Base-by-base conservation (phyloP, 2,797 vertebrate genomes). In the Epinephelus awoara region DNA sequence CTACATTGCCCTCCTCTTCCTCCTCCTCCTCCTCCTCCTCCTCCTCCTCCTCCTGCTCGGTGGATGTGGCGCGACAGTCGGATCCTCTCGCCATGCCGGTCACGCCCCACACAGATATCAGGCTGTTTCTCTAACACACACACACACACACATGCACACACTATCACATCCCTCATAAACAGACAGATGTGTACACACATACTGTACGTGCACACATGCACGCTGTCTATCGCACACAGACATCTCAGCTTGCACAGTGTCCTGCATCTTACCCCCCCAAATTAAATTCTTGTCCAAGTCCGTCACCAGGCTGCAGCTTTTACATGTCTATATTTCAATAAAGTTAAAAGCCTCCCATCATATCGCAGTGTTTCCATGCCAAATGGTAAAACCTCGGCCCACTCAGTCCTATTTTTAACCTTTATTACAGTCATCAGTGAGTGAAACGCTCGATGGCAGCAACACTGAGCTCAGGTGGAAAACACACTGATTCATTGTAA, bases 51-150 rank as follows among this genome's bases (percentile, higher is more conserved):
- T 77, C 72, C 86, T 27, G 58, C 79, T 85, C 34, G 14, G 75
- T 78, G 82, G 88, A 85, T 85, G 70, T 3, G 81, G 79, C 89
- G 84, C 86, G 82, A 89, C 91, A 85, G 88, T 87, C 75, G 40
- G 77, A 90, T 92, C 88, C 83, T 80, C 84, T 94, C 89, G 44
- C 92, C 87, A 94, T 94, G 91, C 91, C 34, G 75, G 93, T 94
- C 93, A 95, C 93, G 89, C 93, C 93, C 91, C 91, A 91, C 85
- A 72, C 79, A 88, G 85, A 91, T 88, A 89, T 88, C 79, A 88
- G 72, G 82, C 79, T 75, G 55, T 85, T 83, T 87, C 82, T 84
- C 72, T 52, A 77, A 44, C 74, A 80, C 71, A 63, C 70, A 44
- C 65, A 50, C 44, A 67, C 34, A 57, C 65, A 50, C 44, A 58